Evolutionary conservation across 2,888 invertebrate species (phyloP).

Genomic region (Zele albiditarsus): DNA sequence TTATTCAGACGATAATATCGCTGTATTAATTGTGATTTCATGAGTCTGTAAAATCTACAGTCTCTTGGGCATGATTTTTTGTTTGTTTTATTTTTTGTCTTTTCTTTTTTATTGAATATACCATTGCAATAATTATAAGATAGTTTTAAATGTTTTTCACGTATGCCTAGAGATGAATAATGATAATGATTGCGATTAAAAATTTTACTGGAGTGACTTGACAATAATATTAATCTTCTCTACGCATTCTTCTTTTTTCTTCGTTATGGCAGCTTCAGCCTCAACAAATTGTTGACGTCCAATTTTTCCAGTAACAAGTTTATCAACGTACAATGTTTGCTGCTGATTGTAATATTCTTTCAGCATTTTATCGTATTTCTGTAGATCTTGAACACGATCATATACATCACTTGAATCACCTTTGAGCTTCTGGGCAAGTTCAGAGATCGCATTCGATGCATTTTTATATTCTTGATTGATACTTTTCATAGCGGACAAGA

Average conservation of each 20-base stretch:
- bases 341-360: constrained; percentile 73
- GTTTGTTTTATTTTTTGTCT: background rate
- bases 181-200: background rate
- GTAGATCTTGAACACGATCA: constrained; percentile 78
- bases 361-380: constrained; percentile 75
- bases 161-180: constrained; percentile 1
- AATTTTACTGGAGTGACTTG: constrained; percentile 70
- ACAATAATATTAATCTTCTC: constrained; percentile 74
- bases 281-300: constrained; percentile 77
- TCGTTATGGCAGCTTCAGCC: constrained; percentile 74
- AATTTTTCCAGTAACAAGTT: constrained; percentile 78
- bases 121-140: constrained; percentile 16
- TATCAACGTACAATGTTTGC: constrained; percentile 77
- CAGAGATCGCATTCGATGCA: constrained; percentile 75
- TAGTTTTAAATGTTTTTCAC: constrained; percentile 5
- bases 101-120: background rate
- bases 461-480: constrained; percentile 77
- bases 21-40: background rate
- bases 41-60: constrained; percentile 11
- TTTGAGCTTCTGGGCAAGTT: constrained; percentile 76
- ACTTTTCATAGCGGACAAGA: constrained; percentile 74
- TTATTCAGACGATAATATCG: constrained; percentile 2
- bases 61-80: background rate
- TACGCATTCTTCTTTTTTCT: constrained; percentile 76
- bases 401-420: constrained; percentile 77